Base-by-base conservation (phyloP, 2,113 vertebrate genomes). In the Macaca mulatta region DNA sequence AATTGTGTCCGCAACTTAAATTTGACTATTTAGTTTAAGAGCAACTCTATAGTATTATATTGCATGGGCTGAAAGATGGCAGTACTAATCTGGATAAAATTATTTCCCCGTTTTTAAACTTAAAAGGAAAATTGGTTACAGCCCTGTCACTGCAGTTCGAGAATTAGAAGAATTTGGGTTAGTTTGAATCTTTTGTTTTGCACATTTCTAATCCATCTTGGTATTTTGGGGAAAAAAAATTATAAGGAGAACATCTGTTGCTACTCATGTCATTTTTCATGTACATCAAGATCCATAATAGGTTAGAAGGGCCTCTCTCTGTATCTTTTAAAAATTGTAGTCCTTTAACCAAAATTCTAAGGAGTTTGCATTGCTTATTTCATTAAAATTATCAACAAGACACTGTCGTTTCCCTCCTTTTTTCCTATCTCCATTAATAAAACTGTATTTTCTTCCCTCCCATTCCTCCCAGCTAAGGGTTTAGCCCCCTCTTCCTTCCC, bases 61-160 rank as follows among this genome's bases (percentile, higher is more conserved):
- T 96, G 96, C 94, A 91, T 91, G 45, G 59, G 27, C 84, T 92
- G 30, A 97, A 97, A 95, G 55, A 95, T 91, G 86, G 90, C 97
- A 95, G 40, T 82, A n/a, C 77, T 96, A 77, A 88, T 96, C 97
- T 97, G 98, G 97, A 96, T 97, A 94, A 97, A 98, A 98, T 98
- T 97, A 97, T 95, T 92, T 59, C 50, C 18, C n/a, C 40, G 3
- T 81, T 97, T 97, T 74, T 94, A 92, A 93, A 94, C 74, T 59
- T 38, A 80, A 89, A 93, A 78, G 35, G 25, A 78, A 96, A 97
- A 98, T 98, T 98, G 95, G 96, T 98, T 97, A 72, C 95, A 97
- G 98, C 80, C 90, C 72, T 92, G 59, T 92, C 82, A 74, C 59
- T 94, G 72, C 89, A 97, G 95, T 96, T 97, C 96, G 94, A 97